Evolutionary conservation across 2,113 vertebrate genomes (phyloP).

Genomic region (Lathamus discolor): DNA sequence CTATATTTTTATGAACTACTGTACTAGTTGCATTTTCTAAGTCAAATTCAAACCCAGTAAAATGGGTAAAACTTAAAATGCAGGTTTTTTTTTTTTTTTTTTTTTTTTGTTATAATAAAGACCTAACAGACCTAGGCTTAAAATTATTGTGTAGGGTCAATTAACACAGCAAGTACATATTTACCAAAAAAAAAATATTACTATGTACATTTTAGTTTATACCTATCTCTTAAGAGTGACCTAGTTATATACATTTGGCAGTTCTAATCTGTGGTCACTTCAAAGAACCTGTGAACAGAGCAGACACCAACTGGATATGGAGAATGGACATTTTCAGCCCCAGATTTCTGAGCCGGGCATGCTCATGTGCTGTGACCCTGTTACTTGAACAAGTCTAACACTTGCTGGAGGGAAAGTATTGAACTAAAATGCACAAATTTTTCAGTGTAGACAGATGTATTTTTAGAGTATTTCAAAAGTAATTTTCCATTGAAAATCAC

Average conservation of each 20-base stretch:
- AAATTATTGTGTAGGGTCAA: neutral
- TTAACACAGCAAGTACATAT: neutral
- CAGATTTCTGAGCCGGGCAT: neutral
- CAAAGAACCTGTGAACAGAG: neutral
- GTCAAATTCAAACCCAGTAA: neutral
- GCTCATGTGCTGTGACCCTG: fast-evolving
- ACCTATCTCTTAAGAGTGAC: neutral
- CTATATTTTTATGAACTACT: neutral
- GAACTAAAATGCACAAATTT: neutral
- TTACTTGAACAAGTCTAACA: neutral
- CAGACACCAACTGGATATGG: neutral
- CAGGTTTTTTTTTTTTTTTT: neutral
- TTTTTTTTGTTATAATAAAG: neutral
- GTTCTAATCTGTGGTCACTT: neutral
- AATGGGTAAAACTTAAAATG: neutral
- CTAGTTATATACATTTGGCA: neutral
- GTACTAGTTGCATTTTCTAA: neutral
- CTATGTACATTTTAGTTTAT: neutral
- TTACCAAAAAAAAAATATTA: neutral
- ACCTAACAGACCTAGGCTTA: neutral
- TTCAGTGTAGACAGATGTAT: neutral
- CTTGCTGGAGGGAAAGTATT: neutral
- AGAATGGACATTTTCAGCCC: neutral
- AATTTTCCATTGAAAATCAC: neutral
- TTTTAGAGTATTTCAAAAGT: neutral